These are phyloP conservation scores for Spilosoma lubricipeda DNA, from an alignment of 2,888 invertebrate species.

Conservation along the genomic window DNA sequence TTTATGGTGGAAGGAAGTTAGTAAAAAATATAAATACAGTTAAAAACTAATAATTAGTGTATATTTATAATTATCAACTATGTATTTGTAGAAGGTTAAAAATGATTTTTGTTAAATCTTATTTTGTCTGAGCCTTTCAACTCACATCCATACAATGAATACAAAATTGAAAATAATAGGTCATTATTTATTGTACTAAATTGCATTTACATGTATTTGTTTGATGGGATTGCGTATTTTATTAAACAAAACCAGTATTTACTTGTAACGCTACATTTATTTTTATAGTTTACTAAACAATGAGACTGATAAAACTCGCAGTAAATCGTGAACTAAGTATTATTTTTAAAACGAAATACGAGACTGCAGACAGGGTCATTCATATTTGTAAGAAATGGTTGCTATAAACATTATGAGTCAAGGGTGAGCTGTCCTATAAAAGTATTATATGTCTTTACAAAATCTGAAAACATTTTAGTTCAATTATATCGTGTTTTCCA, in stretches of 20 bases:
- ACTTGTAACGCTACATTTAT: slow-evolving; percentile 14
- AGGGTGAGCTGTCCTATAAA: slow-evolving; percentile 18
- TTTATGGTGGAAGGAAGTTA: no score
- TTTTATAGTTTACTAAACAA: slow-evolving; percentile 30
- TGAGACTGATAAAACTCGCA: slow-evolving; percentile 23
- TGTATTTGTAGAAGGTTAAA: no score
- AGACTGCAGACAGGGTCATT: slow-evolving; percentile 37
- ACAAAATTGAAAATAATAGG: no score
- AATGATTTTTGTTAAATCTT: no score
- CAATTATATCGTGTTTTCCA: slow-evolving; percentile 14
- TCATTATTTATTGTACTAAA: background rate
- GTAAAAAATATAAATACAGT: no score
- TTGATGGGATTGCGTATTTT: background rate
- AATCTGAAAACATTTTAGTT: slow-evolving; percentile 18
- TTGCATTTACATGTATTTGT: background rate
- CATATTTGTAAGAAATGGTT: slow-evolving; percentile 33
- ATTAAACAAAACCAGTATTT: slow-evolving; percentile 1
- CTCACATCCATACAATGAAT: no score
- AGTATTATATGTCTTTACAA: slow-evolving; percentile 19
- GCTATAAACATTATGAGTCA: slow-evolving; percentile 31
- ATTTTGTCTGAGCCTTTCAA: no score
- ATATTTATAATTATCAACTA: no score
- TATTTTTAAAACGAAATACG: slow-evolving; percentile 32
- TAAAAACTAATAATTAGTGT: no score
- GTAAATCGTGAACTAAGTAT: slow-evolving; percentile 28